These are phyloP conservation scores for Pampus argenteus DNA, from an alignment of 2,797 vertebrate species.

Conservation along the genomic window DNA sequence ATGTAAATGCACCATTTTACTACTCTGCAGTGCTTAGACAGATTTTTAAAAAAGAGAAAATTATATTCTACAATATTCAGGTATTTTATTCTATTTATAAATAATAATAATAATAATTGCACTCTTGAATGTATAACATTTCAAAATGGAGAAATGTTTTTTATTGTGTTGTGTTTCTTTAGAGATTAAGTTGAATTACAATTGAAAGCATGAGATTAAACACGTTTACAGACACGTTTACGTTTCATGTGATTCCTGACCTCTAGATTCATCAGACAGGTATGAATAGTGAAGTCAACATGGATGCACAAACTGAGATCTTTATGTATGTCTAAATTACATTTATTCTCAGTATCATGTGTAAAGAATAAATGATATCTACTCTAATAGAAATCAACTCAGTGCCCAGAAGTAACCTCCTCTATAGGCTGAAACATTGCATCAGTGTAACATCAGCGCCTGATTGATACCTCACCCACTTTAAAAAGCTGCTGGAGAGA, in stretches of 20 bases:
- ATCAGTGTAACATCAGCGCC: slow-evolving; percentile 82
- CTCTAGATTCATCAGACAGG: neutral
- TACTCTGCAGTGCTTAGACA: slow-evolving; percentile 51
- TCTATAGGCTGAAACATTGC: slow-evolving; percentile 71
- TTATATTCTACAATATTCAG: slow-evolving; percentile 65
- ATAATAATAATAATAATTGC: slow-evolving; percentile 29
- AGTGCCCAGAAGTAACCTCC: slow-evolving; percentile 55
- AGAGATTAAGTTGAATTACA: slow-evolving; percentile 57
- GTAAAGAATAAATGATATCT: slow-evolving; percentile 21
- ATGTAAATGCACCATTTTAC: slow-evolving; percentile 69
- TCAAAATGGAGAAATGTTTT: slow-evolving; percentile 39
- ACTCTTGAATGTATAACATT: slow-evolving; percentile 63
- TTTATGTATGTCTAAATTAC: slow-evolving; percentile 5
- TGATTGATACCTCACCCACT: slow-evolving; percentile 76
- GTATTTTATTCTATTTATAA: slow-evolving; percentile 79
- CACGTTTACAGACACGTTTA: slow-evolving; percentile 27
- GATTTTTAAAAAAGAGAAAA: slow-evolving; percentile 64
- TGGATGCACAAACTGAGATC: neutral
- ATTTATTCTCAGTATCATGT: slow-evolving; percentile 10
- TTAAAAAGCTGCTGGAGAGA: slow-evolving; percentile 68
- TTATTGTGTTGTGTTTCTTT: slow-evolving; percentile 52
- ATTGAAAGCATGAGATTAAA: slow-evolving; percentile 64
- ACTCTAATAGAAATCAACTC: slow-evolving; percentile 40
- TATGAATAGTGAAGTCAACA: neutral
- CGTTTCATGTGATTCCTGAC: slow-evolving; percentile 15